Evolutionary conservation across 37 sponge, comb jelly and placozoan genomes (phyloP).

Genomic region (Chondrosia reniformis): DNA sequence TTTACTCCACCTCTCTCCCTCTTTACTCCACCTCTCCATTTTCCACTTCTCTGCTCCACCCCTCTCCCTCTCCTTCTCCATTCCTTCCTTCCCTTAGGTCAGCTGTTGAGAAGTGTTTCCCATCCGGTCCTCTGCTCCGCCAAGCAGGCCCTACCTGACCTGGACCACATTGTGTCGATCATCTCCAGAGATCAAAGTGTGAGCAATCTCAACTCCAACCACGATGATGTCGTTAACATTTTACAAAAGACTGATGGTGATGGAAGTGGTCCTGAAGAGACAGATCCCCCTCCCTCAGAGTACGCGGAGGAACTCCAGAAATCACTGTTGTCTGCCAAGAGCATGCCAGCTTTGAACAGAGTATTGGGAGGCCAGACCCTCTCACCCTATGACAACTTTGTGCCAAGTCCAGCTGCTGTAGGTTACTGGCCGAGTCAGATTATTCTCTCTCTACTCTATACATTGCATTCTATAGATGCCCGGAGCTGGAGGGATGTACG

Average conservation of each 20-base stretch:
- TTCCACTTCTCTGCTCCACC: neutral
- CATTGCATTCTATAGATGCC: too few relatives aligned
- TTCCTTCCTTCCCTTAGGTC: neutral
- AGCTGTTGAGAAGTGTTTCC: neutral
- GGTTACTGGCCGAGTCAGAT: too few relatives aligned
- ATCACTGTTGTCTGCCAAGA: neutral
- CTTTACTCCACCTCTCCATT: neutral
- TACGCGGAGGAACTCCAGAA: too few relatives aligned
- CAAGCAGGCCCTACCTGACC: neutral
- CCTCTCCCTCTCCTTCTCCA: neutral
- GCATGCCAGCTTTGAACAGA: slow-evolving; percentile 10
- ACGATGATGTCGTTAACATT: neutral
- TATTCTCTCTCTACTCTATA: too few relatives aligned
- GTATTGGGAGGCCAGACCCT: neutral
- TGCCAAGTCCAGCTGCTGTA: neutral
- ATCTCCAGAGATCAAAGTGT: neutral
- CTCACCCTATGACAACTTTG: neutral
- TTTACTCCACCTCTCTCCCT: neutral
- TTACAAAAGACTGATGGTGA: too few relatives aligned
- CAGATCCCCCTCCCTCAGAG: too few relatives aligned
- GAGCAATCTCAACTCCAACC: neutral
- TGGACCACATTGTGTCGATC: slow-evolving; percentile 14
- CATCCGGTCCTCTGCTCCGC: neutral
- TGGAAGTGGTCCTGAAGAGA: too few relatives aligned
- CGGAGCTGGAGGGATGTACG: too few relatives aligned